Base-by-base conservation (phyloP, 2,113 vertebrate species). In the Protobothrops mucrosquamatus region DNA sequence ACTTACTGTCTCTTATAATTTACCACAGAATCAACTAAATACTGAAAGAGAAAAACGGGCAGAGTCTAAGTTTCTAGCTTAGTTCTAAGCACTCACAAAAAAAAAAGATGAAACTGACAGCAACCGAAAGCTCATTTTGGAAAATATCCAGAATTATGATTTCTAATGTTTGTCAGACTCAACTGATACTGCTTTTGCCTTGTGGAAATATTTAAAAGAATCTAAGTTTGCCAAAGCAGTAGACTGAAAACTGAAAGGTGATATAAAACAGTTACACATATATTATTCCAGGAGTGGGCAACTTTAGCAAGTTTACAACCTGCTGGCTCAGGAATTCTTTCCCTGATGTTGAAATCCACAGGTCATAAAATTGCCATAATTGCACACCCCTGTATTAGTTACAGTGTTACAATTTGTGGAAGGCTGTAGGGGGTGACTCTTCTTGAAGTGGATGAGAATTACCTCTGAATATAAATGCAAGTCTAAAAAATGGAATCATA, bases 71-170 rank as follows among this genome's bases (percentile, higher is more conserved):
- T 64, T 61, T 43, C 34, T 86, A 88, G 39, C 57, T 56, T 56
- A 34, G 12, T 81, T 46, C 34, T 18, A 39, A 81, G 46, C 69
- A 26, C 29, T 56, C 23, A 74, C 10, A 34, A 2, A 69, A 39
- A n/a, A n/a, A 15, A 2, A 51, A 81, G 29, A 54, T 89, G 57
- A 14, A 89, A 69, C 48, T 93, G 87, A 89, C n/a, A 90, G 59
- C 81, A 94, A 48, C 81, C 91, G 59, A 93, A 69, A 93, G 12
- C 7, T 12, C 52, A 74, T 89, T 93, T 93, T 55, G 88, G 87
- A 93, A 91, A 91, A 74, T 26, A 93, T 29, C 29, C 56, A 91
- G 87, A 87, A 57, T 89, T 69, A 87, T 48, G 34, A 86, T n/a
- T 91, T 87, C 55, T 48, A 74, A 74, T 69, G 8, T 56, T 24